phyloP scores from a whole-genome alignment of 2,797 vertebrate species.

The Peromyscus nudipes region DNA sequence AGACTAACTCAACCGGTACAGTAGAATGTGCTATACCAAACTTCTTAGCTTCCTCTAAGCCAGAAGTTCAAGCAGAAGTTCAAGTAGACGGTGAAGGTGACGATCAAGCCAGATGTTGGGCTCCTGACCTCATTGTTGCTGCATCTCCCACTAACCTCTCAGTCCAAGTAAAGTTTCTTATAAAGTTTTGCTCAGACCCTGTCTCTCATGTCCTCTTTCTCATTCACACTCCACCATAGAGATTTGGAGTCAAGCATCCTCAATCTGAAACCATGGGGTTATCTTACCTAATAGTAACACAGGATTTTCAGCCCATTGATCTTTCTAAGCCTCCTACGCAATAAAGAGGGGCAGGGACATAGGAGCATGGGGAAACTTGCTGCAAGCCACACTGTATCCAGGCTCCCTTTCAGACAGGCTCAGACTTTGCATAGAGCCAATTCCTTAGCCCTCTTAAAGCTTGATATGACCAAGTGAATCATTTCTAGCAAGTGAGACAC shows the following conservation, averaged over 20 bases:
- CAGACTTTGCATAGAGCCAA: not conserved
- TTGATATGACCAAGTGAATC: not conserved
- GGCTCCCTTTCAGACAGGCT: not conserved
- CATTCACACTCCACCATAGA: not conserved
- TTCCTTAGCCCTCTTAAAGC: not conserved
- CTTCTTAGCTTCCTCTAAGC: not conserved
- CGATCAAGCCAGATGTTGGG: not conserved
- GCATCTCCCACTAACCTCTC: not conserved
- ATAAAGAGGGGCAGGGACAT: not conserved
- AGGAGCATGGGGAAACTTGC: not conserved
- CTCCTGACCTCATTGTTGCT: not conserved
- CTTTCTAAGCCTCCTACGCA: not conserved
- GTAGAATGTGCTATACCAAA: not conserved
- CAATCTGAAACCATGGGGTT: not conserved
- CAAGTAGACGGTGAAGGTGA: not conserved
- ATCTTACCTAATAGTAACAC: not conserved
- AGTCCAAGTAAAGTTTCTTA: not conserved
- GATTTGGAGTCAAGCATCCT: not conserved
- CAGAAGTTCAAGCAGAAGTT: not conserved
- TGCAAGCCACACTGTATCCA: not conserved
- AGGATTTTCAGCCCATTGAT: not conserved
- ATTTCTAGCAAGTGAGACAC: not conserved
- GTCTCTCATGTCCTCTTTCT: not conserved
- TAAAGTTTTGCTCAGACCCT: not conserved
- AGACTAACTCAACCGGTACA: not conserved